Conservation (phyloP, 2,113 vertebrate species). For the Spilogale gracilis region DNA sequence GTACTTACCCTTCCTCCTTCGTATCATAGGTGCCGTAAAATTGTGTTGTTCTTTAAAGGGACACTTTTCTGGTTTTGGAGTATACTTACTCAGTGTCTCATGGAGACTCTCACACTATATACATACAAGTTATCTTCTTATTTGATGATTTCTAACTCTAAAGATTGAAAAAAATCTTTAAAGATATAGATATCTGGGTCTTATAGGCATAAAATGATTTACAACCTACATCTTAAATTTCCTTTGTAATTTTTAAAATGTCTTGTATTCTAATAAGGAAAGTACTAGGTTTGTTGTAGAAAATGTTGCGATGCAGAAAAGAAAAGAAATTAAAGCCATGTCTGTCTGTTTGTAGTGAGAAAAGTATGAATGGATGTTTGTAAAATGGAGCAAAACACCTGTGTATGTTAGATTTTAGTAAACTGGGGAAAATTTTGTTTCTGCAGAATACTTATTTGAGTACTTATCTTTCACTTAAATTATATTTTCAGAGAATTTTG, state of each 20-base stretch:
- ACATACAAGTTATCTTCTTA: not conserved
- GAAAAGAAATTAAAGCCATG: not conserved
- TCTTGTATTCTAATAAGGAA: not conserved
- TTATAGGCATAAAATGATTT: not conserved
- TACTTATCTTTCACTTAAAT: constrained; percentile 13
- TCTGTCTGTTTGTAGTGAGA: not conserved
- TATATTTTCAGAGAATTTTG: not conserved
- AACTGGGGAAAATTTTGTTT: not conserved
- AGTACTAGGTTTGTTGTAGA: not conserved
- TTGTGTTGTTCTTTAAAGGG: not conserved
- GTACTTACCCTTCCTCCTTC: no score
- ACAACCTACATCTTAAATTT: not conserved
- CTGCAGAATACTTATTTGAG: not conserved
- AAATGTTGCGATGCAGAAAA: not conserved
- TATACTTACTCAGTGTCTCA: not conserved
- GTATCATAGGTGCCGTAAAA: not conserved
- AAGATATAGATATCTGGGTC: not conserved
- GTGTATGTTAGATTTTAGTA: not conserved
- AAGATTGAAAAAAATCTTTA: not conserved
- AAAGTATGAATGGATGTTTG: not conserved
- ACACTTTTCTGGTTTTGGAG: not conserved
- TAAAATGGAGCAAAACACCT: not conserved
- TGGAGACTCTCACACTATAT: not conserved
- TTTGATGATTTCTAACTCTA: not conserved
- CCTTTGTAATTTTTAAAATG: not conserved